These are phyloP conservation scores for Agrochola litura DNA, from an alignment of 2,888 invertebrate genomes.

Conservation along the genomic window DNA sequence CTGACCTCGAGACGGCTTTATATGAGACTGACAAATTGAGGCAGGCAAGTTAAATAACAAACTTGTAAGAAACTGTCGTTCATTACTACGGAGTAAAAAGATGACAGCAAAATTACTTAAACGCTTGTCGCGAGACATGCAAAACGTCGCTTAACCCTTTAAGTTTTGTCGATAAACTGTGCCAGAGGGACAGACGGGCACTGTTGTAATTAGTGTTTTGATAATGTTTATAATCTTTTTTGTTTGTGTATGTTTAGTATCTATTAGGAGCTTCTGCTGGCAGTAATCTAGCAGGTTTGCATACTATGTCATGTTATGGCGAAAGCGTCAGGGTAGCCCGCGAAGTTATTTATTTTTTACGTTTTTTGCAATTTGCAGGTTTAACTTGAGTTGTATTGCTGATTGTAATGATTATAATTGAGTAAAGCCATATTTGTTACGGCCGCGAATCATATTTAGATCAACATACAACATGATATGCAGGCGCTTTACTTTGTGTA, in stretches of 20 bases:
- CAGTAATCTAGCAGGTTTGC: neutral
- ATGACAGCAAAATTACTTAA: conserved; percentile 45
- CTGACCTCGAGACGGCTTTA: conserved; percentile 48
- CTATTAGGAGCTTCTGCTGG: neutral
- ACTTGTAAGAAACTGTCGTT: conserved; percentile 24
- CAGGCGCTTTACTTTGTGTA: too few species aligned
- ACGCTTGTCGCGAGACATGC: conserved; percentile 36
- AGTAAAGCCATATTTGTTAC: too few species aligned
- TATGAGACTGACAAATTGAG: conserved; percentile 39
- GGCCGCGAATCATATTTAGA: too few species aligned
- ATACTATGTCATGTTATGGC: neutral
- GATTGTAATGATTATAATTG: too few species aligned
- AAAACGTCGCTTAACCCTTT: conserved; percentile 20
- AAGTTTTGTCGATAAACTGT: conserved; percentile 36
- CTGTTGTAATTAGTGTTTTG: neutral
- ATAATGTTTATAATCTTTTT: neutral
- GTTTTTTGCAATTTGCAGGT: too few species aligned
- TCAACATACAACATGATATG: too few species aligned
- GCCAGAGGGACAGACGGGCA: conserved; percentile 9
- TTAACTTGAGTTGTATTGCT: too few species aligned
- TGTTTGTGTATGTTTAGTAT: neutral
- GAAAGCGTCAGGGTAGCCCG: too few species aligned
- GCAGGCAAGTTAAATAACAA: conserved; percentile 30
- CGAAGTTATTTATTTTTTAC: too few species aligned
- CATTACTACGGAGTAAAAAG: conserved; percentile 18